A percentile compares a stretch with the other conserved stretches of the same genome.
Conservation (phyloP, 2,113 vertebrate genomes). For the Scophthalmus maximus region DNA sequence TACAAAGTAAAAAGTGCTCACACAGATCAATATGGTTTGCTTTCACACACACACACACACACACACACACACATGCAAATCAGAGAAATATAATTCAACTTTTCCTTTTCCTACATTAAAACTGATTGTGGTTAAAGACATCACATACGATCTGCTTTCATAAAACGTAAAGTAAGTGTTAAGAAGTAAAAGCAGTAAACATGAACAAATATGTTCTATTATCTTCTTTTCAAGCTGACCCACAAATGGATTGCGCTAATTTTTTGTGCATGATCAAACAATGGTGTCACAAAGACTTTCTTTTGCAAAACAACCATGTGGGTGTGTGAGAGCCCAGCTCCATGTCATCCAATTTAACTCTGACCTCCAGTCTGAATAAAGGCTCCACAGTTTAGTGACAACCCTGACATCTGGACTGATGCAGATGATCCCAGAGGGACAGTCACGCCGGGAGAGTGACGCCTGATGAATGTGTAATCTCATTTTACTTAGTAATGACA, state of each 20-base stretch:
- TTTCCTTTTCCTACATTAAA: too few relatives aligned
- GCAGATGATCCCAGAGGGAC: slow-evolving; percentile 47
- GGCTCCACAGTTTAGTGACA: slow-evolving; percentile 5
- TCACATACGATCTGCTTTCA: background rate
- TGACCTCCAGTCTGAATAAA: slow-evolving; percentile 22
- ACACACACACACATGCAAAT: too few relatives aligned
- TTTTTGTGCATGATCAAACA: background rate
- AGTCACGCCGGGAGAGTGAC: slow-evolving; percentile 2
- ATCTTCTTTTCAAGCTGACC: too few relatives aligned
- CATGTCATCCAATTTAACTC: slow-evolving; percentile 27
- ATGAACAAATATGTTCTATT: background rate
- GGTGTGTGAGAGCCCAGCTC: too few relatives aligned
- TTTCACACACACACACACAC: too few relatives aligned
- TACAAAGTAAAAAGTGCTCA: background rate
- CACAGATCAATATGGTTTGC: background rate
- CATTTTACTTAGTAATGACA: slow-evolving; percentile 30
- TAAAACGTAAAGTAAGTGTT: background rate
- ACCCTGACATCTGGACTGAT: background rate
- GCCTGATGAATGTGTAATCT: slow-evolving; percentile 6
- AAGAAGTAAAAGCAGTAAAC: background rate
- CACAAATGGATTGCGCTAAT: background rate
- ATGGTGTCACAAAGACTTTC: background rate
- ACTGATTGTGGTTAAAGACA: background rate
- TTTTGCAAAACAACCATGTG: slow-evolving; percentile 5
- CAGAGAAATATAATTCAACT: background rate